Base-by-base conservation (phyloP, 37 sponge, comb jelly and placozoan genomes). In the Ephydatia muelleri region DNA sequence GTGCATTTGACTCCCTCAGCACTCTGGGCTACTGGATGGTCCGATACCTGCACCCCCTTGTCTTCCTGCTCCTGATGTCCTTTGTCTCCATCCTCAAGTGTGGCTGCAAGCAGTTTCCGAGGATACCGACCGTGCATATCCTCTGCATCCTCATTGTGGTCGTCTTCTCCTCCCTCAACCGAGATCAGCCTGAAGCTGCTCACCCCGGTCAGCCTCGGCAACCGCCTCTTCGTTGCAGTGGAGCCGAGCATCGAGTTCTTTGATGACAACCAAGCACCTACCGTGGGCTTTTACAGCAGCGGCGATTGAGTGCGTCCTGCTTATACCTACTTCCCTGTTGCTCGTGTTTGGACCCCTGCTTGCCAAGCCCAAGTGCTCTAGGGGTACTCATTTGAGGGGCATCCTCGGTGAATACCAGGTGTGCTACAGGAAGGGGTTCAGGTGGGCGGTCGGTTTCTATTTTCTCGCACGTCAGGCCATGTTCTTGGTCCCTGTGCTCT, bases 331-430 rank as follows among this genome's bases (percentile, higher is more conserved):
- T 26, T 21, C 38, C 0, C 12, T 36, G n/a, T 11, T 82, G n/a
- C 73, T 82, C 23, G 14, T 72, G 2, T 22, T 70, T 25, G 38
- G 37, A 5, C 82, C 82, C 30, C 38, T 71, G 2, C 49, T 82
- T 40, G n/a, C 13, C 29, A 71, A 57, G 26, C 37, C 71, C 25
- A 70, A 38, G 39, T 35, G 40, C 70, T 72, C 71, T 11, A 6
- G 31, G 3, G 14, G 30, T 13, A 71, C 70, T 0, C 31, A 72
- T 25, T 9, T 81, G 33, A 81, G 68, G 36, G 70, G 47, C 2
- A 1, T 82, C 0, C 72, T 82, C 28, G 69, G 71, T 40, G 82
- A 82, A 23, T 82, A 82, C 72, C 82, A 82, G 57, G 47, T 57
- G 22, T 82, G 82, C 71, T 82, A 82, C 31, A 68, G 70, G 13